Evolutionary conservation across 2,113 vertebrate genomes (phyloP).

Genomic region (Notiomystis cincta): DNA sequence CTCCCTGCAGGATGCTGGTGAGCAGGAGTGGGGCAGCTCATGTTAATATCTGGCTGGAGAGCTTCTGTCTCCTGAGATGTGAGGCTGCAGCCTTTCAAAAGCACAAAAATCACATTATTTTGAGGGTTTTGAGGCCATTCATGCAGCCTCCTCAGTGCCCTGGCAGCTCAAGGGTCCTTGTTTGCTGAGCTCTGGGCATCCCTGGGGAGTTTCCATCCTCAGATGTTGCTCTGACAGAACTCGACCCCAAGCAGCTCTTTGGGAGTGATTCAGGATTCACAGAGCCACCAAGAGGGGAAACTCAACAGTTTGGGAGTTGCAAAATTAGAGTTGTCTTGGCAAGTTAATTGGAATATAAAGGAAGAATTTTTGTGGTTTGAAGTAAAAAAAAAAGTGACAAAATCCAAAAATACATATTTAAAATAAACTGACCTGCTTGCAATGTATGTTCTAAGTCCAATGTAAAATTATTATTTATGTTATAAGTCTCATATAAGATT

Average conservation of each 20-base stretch:
- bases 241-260: background rate
- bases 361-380: background rate
- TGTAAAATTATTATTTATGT: background rate
- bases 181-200: background rate
- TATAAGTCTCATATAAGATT: background rate
- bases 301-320: background rate
- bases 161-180: background rate
- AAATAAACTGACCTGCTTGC: background rate
- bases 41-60: background rate
- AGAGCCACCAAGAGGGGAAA: background rate
- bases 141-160: background rate
- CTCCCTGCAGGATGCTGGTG: background rate
- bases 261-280: background rate
- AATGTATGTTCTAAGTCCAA: background rate
- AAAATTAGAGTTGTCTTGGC: background rate
- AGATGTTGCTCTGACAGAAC: background rate
- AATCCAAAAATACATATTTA: background rate
- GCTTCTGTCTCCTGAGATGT: background rate
- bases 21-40: background rate
- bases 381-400: background rate
- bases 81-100: background rate
- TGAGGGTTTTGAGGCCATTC: background rate
- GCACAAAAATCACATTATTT: background rate
- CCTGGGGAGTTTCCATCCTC: background rate
- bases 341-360: background rate